Base-by-base conservation (phyloP, 1,140 invertebrate species). In the Thaumetopoea pityocampa region DNA sequence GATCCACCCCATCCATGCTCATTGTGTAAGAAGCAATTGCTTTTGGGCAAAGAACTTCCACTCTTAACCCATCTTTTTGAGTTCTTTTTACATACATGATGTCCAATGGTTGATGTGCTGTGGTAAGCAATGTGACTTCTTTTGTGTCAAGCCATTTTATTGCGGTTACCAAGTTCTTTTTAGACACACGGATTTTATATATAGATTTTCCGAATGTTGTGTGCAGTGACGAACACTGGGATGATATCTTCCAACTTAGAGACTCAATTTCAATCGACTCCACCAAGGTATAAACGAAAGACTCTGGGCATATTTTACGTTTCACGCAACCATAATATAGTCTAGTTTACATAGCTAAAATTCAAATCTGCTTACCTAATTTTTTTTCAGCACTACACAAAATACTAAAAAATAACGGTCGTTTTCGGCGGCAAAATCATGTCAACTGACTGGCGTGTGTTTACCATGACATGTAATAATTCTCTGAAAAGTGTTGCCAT, bases 81-180 rank as follows among this genome's bases (percentile, higher is more conserved):
- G 55, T 67, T 32, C 60, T 54, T 28, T 67, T 63, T 45, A 72
- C 24, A 2, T 45, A 0, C 18, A 10, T 37, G 45, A 40, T 48
- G 5, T 58, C 47, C 18, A 20, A 5, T 19, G 63, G 63, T 4
- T 67, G 44, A 40, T 59, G 52, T 4, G 63, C 66, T 28, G 58
- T 73, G 34, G 34, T 64, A 0, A 26, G 41, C 9, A 81, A 80
- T 42, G 23, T 72, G 1, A 23, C 38, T 10, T 63, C 58, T 19
- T 43, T 79, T n/a, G n/a, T n/a, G n/a, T n/a, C n/a, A 4, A 34
- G 79, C 46, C 68, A 83, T 52, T 80, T 85, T 35, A 19, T 57
- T 5, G 12, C 7, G 7, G 16, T 32, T 5, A 32, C 15, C n/a
- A 32, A 17, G 8, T 32, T n/a, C n/a, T n/a, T n/a, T n/a, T n/a